Evolutionary conservation across 2,113 vertebrate genomes (phyloP).

Genomic region (Lophochroa leadbeateri): DNA sequence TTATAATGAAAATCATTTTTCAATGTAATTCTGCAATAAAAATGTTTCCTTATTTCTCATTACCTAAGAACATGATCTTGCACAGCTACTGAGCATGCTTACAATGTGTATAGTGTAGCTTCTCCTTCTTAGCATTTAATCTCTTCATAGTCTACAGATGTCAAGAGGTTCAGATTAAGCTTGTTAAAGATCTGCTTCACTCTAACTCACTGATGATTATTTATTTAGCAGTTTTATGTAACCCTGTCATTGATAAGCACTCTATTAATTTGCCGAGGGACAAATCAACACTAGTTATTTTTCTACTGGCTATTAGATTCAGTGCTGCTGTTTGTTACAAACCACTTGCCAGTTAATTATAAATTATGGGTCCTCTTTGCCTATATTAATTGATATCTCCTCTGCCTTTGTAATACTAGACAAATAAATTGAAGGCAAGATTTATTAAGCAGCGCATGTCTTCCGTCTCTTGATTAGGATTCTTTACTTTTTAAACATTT

Average conservation of each 20-base stretch:
- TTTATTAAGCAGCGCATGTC: slow-evolving; percentile 86
- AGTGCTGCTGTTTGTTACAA: slow-evolving; percentile 92
- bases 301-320: slow-evolving; percentile 91
- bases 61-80: slow-evolving; percentile 63
- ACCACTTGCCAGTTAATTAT: slow-evolving; percentile 98
- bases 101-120: slow-evolving; percentile 54
- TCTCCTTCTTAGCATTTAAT: slow-evolving; percentile 80
- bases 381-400: slow-evolving; percentile 97
- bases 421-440: slow-evolving; percentile 93
- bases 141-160: slow-evolving; percentile 83
- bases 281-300: slow-evolving; percentile 93
- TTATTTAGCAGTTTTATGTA: slow-evolving; percentile 99
- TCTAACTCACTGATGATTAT: slow-evolving; percentile 97
- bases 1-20: slow-evolving; percentile 81
- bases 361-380: slow-evolving; percentile 94
- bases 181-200: slow-evolving; percentile 96
- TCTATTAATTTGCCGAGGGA: slow-evolving; percentile 96
- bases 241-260: slow-evolving; percentile 97
- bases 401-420: slow-evolving; percentile 84
- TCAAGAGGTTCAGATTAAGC: slow-evolving; percentile 95
- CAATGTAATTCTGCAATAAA: slow-evolving; percentile 76
- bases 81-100: slow-evolving; percentile 67
- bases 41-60: slow-evolving; percentile 76
- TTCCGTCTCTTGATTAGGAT: slow-evolving; percentile 79
- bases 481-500: slow-evolving; percentile 82